These are phyloP conservation scores for Lithophane socia DNA, from an alignment of 2,888 invertebrate genomes.

Conservation along the genomic window DNA sequence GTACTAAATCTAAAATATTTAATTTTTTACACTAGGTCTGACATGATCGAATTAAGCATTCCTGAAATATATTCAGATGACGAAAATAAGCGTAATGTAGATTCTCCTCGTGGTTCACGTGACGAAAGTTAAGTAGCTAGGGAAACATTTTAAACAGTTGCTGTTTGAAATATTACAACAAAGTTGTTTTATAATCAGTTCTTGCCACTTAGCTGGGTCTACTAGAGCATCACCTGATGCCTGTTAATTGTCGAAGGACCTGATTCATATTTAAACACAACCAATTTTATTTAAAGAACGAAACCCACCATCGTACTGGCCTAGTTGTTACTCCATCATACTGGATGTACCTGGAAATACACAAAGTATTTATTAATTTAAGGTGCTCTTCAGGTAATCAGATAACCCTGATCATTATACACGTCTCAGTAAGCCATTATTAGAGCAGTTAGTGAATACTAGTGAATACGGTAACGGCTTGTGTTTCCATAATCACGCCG, in stretches of 20 bases:
- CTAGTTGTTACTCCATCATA: not conserved
- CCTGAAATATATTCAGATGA: conserved; percentile 32
- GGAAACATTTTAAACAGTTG: too few relatives aligned
- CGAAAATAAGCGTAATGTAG: conserved; percentile 9
- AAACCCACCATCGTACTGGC: too few relatives aligned
- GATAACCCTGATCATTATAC: not conserved
- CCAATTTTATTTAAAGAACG: not conserved
- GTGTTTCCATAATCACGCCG: conserved; percentile 14
- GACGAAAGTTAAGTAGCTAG: conserved; percentile 20
- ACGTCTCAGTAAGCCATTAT: conserved; percentile 2
- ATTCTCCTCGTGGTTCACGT: not conserved
- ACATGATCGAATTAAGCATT: conserved; percentile 49
- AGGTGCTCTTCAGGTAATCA: not conserved
- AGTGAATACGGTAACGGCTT: conserved; percentile 15
- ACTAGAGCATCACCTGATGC: not conserved
- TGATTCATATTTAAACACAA: not conserved
- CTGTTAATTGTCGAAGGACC: not conserved
- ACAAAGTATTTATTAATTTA: not conserved
- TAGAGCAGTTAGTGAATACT: conserved; percentile 38
- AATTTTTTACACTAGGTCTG: conserved; percentile 16
- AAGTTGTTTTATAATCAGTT: conserved; percentile 15
- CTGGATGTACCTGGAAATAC: not conserved
- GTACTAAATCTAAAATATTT: too few relatives aligned
- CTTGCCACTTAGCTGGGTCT: not conserved
- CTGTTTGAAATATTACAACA: not conserved